Percentiles rank a stretch among this genome's conserved stretches.
These are phyloP conservation scores for Sycophaga agraensis DNA, from an alignment of 1,140 invertebrate genomes.

Conservation along the genomic window DNA sequence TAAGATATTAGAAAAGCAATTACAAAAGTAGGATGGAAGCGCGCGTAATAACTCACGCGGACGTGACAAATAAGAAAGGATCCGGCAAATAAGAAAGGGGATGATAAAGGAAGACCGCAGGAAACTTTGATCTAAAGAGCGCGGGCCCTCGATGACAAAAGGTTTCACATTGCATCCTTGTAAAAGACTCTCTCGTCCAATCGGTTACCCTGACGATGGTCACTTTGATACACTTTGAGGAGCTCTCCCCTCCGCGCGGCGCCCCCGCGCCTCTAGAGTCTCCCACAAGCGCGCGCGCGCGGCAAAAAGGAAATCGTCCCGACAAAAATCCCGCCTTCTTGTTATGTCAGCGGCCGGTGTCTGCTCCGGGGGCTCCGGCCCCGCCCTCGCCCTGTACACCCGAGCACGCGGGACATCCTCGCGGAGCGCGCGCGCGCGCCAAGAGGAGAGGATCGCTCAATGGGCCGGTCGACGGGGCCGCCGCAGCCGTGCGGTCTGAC, in stretches of 20 bases:
- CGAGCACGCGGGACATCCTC: no score
- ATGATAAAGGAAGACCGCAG: background rate
- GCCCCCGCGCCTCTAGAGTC: slow-evolving; percentile 28
- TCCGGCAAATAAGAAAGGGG: background rate
- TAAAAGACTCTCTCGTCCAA: slow-evolving; percentile 34
- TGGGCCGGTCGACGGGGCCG: background rate
- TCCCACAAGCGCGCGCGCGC: slow-evolving; percentile 13
- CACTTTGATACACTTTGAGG: slow-evolving; percentile 41
- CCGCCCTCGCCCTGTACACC: background rate
- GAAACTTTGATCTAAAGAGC: background rate
- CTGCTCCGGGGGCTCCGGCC: no score
- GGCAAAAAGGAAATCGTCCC: background rate
- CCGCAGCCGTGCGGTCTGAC: slow-evolving; percentile 24
- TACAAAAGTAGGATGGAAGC: no score
- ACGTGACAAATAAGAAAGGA: background rate
- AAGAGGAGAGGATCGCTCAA: slow-evolving; percentile 22
- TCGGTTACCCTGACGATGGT: slow-evolving; percentile 44
- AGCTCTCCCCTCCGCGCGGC: slow-evolving; percentile 27
- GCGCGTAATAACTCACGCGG: no score
- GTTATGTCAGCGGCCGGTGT: slow-evolving; percentile 47
- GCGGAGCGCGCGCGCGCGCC: no score
- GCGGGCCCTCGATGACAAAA: slow-evolving; percentile 8
- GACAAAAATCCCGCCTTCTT: slow-evolving; percentile 28
- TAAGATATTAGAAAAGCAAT: no score
- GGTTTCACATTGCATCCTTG: slow-evolving; percentile 22